phyloP scores from a whole-genome alignment of 2,797 vertebrate species.

The Neostethus bicornis region DNA sequence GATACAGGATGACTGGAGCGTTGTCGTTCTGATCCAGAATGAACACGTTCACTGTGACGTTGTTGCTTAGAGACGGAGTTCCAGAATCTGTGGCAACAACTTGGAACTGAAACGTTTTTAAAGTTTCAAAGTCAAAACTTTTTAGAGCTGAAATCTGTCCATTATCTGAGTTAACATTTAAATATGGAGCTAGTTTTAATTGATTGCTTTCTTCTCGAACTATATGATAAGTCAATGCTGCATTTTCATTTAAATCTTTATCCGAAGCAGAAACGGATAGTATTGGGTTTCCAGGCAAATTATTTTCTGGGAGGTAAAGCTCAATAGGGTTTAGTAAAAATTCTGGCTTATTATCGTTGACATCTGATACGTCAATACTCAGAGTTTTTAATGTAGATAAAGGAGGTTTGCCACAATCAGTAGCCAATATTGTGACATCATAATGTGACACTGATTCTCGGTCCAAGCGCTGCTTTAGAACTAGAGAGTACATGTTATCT shows the following conservation, averaged over 20 bases:
- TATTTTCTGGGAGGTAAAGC: constrained; percentile 76
- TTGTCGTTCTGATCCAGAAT: too few species aligned
- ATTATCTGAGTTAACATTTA: constrained; percentile 48
- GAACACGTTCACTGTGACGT: too few species aligned
- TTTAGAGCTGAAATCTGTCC: constrained; percentile 48
- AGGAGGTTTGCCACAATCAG: constrained; percentile 67
- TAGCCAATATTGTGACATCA: constrained; percentile 66
- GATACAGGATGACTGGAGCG: too few species aligned
- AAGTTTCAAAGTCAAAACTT: constrained; percentile 63
- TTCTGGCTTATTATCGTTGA: constrained; percentile 73
- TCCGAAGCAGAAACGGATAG: constrained; percentile 77
- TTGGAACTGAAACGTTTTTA: too few species aligned
- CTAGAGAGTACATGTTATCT: constrained; percentile 65
- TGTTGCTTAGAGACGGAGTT: too few species aligned
- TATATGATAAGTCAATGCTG: constrained; percentile 78
- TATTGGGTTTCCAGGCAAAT: constrained; percentile 59
- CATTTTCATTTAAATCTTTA: constrained; percentile 81
- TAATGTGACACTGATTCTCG: constrained; percentile 61
- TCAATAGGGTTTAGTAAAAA: constrained; percentile 64
- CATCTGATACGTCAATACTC: constrained; percentile 64
- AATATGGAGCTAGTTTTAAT: constrained; percentile 33
- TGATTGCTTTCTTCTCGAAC: constrained; percentile 21
- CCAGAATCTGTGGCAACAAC: too few species aligned
- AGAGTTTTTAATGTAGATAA: constrained; percentile 55
- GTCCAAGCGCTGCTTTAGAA: constrained; percentile 57